These are phyloP conservation scores for Rousettus leschenaultii DNA, from an alignment of 2,113 vertebrate species.

Conservation along the genomic window DNA sequence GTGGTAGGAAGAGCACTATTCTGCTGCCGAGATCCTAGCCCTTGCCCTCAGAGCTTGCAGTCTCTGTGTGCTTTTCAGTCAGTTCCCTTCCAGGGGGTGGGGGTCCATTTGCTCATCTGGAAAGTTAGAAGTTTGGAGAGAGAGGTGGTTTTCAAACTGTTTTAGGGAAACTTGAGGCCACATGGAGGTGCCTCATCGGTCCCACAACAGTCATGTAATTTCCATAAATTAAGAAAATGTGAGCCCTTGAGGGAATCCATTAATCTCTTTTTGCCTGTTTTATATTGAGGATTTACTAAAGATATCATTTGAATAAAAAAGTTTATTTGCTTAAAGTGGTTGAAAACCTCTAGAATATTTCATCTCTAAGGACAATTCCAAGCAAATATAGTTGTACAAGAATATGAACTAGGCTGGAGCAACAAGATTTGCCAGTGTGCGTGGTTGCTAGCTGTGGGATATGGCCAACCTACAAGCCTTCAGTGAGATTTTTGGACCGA, in stretches of 20 bases:
- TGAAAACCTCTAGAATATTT: neutral
- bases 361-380: neutral
- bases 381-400: neutral
- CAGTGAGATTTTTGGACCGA: neutral
- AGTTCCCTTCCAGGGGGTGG: neutral
- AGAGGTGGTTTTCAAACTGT: neutral
- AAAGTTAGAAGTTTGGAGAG: neutral
- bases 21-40: neutral
- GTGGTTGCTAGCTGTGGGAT: neutral
- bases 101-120: neutral
- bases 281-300: neutral
- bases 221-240: neutral
- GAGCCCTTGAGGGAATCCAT: neutral
- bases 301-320: neutral
- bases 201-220: neutral
- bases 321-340: neutral
- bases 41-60: neutral
- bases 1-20: neutral
- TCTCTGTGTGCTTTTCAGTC: neutral
- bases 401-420: neutral
- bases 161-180: neutral
- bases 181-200: fast-evolving
- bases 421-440: neutral
- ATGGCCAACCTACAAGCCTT: neutral
- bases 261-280: neutral